Evolutionary conservation across 2,113 vertebrate genomes (phyloP).

Genomic region (Crypturellus undulatus): DNA sequence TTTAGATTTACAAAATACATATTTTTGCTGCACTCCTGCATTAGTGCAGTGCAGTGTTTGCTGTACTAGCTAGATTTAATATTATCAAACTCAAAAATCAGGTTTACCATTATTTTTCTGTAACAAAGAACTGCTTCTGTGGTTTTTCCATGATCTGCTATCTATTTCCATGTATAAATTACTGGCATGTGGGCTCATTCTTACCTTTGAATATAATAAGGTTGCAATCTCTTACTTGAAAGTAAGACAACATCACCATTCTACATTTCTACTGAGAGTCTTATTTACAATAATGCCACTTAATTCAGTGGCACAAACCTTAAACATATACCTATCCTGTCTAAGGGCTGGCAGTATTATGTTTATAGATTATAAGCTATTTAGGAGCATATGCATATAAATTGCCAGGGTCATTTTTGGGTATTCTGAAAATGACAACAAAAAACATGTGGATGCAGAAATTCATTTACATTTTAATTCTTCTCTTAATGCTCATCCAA

Average conservation of each 20-base stretch:
- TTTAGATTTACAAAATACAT: not conserved
- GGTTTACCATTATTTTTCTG: not conserved
- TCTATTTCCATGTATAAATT: not conserved
- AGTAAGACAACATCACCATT: not conserved
- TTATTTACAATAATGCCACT: not conserved
- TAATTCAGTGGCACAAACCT: not conserved
- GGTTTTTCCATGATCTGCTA: not conserved
- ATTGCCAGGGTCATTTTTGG: not conserved
- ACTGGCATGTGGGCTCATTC: not conserved
- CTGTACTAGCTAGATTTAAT: not conserved
- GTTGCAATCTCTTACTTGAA: not conserved
- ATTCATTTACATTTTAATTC: not conserved
- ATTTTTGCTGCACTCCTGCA: not conserved
- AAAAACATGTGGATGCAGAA: not conserved
- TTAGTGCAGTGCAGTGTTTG: not conserved
- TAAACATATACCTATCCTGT: not conserved
- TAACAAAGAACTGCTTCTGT: not conserved
- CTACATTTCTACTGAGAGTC: not conserved
- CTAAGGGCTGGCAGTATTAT: not conserved
- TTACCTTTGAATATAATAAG: not conserved
- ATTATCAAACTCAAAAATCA: not conserved
- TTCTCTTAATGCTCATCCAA: not conserved
- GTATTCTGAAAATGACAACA: not conserved
- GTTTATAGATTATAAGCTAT: not conserved
- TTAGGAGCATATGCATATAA: not conserved